These are phyloP conservation scores for Anticlea derivata DNA, from an alignment of 2,888 invertebrate genomes.

Conservation along the genomic window DNA sequence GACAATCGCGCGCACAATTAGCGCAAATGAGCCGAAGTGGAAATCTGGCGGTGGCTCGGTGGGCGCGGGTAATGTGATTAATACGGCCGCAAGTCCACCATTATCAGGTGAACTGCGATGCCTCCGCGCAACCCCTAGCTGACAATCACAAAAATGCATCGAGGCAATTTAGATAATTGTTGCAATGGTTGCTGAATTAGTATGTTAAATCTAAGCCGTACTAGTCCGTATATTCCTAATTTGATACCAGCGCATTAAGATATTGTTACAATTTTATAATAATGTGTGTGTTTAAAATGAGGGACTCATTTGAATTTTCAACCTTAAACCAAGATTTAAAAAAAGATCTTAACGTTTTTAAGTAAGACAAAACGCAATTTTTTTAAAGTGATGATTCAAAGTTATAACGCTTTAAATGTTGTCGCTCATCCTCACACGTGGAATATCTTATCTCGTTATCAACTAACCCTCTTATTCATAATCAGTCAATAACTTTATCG, in stretches of 20 bases:
- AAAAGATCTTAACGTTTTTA: no score
- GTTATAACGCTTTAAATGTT: no score
- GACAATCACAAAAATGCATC: constrained; percentile 24
- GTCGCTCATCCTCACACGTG: no score
- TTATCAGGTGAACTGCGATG: constrained; percentile 54
- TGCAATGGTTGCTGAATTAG: constrained; percentile 9
- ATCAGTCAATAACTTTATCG: no score
- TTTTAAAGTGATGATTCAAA: no score
- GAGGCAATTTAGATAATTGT: constrained; percentile 18
- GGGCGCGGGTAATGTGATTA: constrained; percentile 76
- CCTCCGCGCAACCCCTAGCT: constrained; percentile 30
- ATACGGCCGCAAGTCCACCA: constrained; percentile 67
- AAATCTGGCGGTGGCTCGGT: constrained; percentile 73
- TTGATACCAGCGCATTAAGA: neutral
- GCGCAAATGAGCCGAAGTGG: constrained; percentile 83
- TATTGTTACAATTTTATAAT: no score
- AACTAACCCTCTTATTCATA: no score
- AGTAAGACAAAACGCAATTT: no score
- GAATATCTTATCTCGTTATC: no score
- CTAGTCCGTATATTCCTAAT: neutral
- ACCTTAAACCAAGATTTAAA: no score
- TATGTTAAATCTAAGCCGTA: constrained; percentile 1
- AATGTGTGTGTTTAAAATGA: no score
- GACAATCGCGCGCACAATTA: constrained; percentile 83
- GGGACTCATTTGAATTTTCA: no score